Conservation (phyloP, 2,797 vertebrate species). For the Gymnoscopelus braueri region DNA sequence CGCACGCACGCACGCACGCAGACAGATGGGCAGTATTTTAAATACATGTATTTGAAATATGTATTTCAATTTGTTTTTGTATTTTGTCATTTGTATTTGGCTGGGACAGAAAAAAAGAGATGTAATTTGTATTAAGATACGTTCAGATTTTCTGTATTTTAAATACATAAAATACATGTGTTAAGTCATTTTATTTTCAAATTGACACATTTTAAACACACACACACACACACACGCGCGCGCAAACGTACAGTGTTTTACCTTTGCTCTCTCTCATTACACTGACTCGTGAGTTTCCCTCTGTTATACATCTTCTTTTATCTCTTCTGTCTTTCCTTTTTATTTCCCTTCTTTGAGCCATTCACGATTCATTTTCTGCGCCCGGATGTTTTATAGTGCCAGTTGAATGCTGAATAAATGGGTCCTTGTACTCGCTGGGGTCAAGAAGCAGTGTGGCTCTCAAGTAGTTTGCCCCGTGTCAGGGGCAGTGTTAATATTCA, state of each 20-base stretch:
- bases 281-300: background rate
- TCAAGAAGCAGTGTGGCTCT: background rate
- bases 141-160: constrained; percentile 11
- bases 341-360: background rate
- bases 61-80: no score
- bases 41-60: no score
- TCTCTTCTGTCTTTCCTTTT: background rate
- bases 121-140: background rate
- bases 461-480: no score
- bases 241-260: constrained; percentile 13
- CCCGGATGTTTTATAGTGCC: constrained; percentile 2
- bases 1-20: no score
- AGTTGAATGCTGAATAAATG: constrained; percentile 5
- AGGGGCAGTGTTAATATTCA: background rate
- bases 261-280: constrained; percentile 34
- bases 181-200: constrained; percentile 27
- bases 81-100: no score
- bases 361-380: constrained; percentile 10
- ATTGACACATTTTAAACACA: background rate
- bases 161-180: constrained; percentile 9
- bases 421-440: constrained; percentile 7
- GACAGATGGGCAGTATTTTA: no score
- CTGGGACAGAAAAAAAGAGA: no score
- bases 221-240: no score
- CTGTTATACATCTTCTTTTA: background rate